A percentile compares a stretch with the other conserved stretches of the same genome.
Conservation (phyloP, 2,888 invertebrate species). For the Hanleya hanleyi region DNA sequence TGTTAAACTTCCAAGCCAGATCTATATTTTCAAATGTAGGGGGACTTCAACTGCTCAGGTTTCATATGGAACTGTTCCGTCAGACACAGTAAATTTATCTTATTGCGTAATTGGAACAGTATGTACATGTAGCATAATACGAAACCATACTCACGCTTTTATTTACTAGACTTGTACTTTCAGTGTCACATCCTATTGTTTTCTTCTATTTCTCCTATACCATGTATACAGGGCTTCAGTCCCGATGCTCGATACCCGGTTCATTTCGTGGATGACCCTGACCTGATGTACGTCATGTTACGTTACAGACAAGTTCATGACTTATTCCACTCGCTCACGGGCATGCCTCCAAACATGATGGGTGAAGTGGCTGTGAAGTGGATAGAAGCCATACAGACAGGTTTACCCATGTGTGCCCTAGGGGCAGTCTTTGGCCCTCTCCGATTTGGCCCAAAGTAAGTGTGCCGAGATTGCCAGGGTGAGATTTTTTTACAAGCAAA, state of each 20-base stretch:
- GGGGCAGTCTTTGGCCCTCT: conserved; percentile 95
- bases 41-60: too few relatives aligned
- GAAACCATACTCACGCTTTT: too few relatives aligned
- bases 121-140: too few relatives aligned
- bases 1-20: too few relatives aligned
- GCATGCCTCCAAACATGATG: conserved; percentile 82
- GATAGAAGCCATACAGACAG: conserved; percentile 97
- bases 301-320: conserved; percentile 98
- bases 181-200: too few relatives aligned
- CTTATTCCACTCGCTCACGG: conserved; percentile 87
- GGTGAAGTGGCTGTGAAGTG: conserved; percentile 95
- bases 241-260: conserved; percentile 94
- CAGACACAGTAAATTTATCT: too few relatives aligned
- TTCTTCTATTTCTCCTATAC: too few relatives aligned
- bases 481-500: too few relatives aligned
- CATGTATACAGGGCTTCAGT: conserved; percentile 89
- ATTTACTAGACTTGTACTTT: too few relatives aligned
- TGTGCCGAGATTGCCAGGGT: conserved; percentile 10
- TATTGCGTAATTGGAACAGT: too few relatives aligned
- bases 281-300: conserved; percentile 96
- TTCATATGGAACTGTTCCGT: too few relatives aligned
- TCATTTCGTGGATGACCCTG: conserved; percentile 90
- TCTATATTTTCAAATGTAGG: too few relatives aligned
- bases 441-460: conserved; percentile 86
- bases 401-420: conserved; percentile 95